phyloP scores from a whole-genome alignment of 2,113 vertebrate genomes.

The Salminus brasiliensis region DNA sequence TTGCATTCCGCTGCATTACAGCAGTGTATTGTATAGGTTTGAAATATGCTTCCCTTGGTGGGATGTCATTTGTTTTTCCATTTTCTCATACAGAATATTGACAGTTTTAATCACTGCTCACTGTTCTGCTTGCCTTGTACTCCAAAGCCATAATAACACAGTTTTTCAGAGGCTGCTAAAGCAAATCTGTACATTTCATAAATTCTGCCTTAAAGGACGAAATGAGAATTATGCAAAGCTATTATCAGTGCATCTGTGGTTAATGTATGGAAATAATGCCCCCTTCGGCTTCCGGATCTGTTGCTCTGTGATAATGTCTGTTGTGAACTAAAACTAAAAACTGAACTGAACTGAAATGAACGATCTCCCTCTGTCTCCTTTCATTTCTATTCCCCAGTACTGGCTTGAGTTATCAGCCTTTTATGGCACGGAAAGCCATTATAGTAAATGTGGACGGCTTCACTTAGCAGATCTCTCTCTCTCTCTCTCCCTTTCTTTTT shows the following conservation, averaged over 20 bases:
- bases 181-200: not conserved
- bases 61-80: too few species aligned
- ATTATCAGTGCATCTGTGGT: not conserved
- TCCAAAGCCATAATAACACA: not conserved
- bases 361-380: not conserved
- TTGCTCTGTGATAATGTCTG: conserved; percentile 1
- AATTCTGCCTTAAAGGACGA: not conserved
- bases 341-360: conserved; percentile 1
- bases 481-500: not conserved
- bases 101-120: not conserved
- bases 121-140: not conserved
- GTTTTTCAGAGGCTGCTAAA: not conserved
- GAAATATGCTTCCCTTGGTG: too few species aligned
- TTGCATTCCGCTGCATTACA: too few species aligned
- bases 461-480: not conserved
- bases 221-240: conserved; percentile 10
- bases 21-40: too few species aligned
- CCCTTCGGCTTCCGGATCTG: not conserved
- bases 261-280: conserved; percentile 5
- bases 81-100: not conserved
- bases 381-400: not conserved
- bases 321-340: too few species aligned
- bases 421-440: not conserved
- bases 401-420: not conserved
- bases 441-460: not conserved